phyloP scores from a whole-genome alignment of 30 jellyfish, hydroid and myxozoan genomes.

The Hydra vulgaris region DNA sequence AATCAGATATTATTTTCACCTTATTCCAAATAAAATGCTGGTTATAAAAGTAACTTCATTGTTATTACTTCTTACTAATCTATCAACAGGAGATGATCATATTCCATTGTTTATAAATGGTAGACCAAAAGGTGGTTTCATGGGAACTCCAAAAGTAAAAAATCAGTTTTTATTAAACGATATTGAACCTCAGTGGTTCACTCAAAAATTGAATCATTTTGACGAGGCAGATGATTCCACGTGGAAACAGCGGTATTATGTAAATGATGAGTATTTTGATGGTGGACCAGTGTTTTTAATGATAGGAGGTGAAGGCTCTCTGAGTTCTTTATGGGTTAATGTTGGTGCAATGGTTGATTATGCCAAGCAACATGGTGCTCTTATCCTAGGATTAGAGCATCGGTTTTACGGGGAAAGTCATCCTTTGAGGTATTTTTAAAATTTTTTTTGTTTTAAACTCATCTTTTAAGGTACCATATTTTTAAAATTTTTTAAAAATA shows the following conservation, averaged over 20 bases:
- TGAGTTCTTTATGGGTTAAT: constrained; percentile 64
- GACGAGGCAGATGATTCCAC: constrained; percentile 62
- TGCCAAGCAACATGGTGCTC: constrained; percentile 78
- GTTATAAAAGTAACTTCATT: neutral
- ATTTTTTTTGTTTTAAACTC: neutral
- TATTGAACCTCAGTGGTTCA: constrained; percentile 61
- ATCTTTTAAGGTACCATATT: no score
- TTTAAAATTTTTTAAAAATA: no score
- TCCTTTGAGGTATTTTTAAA: constrained; percentile 49
- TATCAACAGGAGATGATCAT: neutral
- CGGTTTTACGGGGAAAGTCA: constrained; percentile 90
- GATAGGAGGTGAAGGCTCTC: constrained; percentile 98
- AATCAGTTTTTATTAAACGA: constrained; percentile 6
- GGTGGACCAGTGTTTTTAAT: constrained; percentile 87
- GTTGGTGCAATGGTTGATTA: constrained; percentile 74
- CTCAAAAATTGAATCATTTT: constrained; percentile 73
- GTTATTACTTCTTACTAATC: neutral
- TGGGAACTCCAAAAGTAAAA: constrained; percentile 56
- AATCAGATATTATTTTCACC: no score
- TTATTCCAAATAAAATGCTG: neutral
- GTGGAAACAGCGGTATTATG: constrained; percentile 76
- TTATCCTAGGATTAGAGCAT: constrained; percentile 69
- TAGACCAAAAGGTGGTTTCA: constrained; percentile 85
- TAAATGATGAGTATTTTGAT: constrained; percentile 36
- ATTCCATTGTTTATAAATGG: constrained; percentile 68